Evolutionary conservation across 2,888 invertebrate genomes (phyloP).

Genomic region (Odontocolon sp.): DNA sequence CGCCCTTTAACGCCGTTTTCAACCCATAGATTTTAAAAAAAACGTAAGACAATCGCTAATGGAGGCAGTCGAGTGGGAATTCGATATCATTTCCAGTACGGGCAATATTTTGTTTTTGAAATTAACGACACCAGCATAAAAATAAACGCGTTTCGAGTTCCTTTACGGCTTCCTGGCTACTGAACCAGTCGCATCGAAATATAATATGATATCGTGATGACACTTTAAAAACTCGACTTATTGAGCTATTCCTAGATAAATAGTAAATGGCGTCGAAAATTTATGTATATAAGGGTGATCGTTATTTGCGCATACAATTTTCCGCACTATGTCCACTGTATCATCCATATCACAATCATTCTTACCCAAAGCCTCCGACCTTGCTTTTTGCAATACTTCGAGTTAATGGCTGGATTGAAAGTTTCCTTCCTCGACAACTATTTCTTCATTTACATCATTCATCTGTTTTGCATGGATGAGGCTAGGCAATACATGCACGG

Average conservation of each 20-base stretch:
- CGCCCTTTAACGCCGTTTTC: slow-evolving; percentile 30
- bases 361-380: slow-evolving; percentile 16
- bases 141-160: slow-evolving; percentile 35
- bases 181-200: slow-evolving; percentile 39
- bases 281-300: slow-evolving; percentile 39
- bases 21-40: slow-evolving; percentile 18
- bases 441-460: background rate
- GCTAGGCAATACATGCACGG: no score
- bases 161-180: slow-evolving; percentile 14
- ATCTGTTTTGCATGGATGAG: slow-evolving; percentile 9
- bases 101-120: slow-evolving; percentile 22
- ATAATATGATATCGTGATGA: slow-evolving; percentile 1
- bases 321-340: no score
- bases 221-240: slow-evolving; percentile 36
- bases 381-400: slow-evolving; percentile 36
- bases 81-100: slow-evolving; percentile 38
- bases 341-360: slow-evolving; percentile 39
- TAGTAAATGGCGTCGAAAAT: slow-evolving; percentile 28
- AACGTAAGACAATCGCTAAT: slow-evolving; percentile 12
- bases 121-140: slow-evolving; percentile 33
- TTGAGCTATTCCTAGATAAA: slow-evolving; percentile 29
- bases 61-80: slow-evolving; percentile 28
- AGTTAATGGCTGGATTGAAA: slow-evolving; percentile 26
- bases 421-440: slow-evolving; percentile 24
- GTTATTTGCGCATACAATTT: slow-evolving; percentile 2